Percentiles rank a stretch among this genome's conserved stretches.
Evolutionary conservation across 2,797 vertebrate genomes (phyloP).

Genomic region (Alfaro cultratus): DNA sequence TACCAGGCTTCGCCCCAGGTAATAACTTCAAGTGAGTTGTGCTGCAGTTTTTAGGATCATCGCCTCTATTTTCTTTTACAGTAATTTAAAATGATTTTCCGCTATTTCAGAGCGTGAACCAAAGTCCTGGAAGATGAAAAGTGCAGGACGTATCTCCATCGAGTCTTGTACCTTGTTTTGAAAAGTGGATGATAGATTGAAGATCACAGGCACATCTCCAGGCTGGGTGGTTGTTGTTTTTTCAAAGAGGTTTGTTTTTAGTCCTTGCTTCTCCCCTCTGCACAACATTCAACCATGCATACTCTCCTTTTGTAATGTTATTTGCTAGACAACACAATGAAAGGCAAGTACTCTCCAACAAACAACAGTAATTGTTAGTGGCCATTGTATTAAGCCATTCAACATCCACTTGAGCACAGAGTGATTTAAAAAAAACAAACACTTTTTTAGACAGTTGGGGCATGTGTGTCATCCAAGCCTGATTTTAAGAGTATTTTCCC

Average conservation of each 20-base stretch:
- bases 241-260: conserved; percentile 71
- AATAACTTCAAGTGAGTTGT: background rate
- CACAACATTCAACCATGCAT: conserved; percentile 43
- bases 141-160: conserved; percentile 4
- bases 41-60: conserved; percentile 5
- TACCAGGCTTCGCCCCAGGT: background rate
- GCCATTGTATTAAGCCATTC: conserved; percentile 58
- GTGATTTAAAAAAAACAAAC: background rate
- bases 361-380: conserved; percentile 59
- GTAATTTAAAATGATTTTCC: conserved; percentile 5
- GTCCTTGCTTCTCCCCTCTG: conserved; percentile 34
- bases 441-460: conserved; percentile 22
- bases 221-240: conserved; percentile 53
- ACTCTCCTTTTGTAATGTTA: conserved; percentile 56
- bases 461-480: conserved; percentile 43
- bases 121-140: background rate
- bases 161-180: background rate
- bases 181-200: conserved; percentile 30
- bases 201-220: conserved; percentile 46
- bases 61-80: background rate
- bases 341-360: conserved; percentile 66
- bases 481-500: conserved; percentile 12
- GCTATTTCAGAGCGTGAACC: background rate
- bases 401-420: conserved; percentile 53
- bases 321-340: conserved; percentile 62